A percentile compares a stretch with the other conserved stretches of the same genome.
phyloP scores from a whole-genome alignment of 2,113 vertebrate species.

The Labrus mixtus region DNA sequence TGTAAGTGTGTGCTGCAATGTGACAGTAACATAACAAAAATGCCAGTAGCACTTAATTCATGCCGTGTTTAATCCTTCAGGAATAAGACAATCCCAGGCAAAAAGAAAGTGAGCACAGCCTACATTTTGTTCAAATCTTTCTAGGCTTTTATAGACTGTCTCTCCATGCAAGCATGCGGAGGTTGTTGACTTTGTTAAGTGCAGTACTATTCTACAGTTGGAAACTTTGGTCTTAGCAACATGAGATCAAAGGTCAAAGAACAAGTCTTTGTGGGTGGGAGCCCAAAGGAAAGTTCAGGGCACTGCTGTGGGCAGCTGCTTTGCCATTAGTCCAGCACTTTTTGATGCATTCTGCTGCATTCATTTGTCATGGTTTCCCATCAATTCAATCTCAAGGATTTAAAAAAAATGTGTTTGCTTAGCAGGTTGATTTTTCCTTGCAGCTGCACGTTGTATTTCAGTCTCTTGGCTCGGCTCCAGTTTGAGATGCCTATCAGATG shows the following conservation, averaged over 20 bases:
- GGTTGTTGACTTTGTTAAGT: background rate
- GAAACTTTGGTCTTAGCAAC: background rate
- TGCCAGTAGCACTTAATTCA: conserved; percentile 81
- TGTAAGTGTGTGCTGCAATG: conserved; percentile 64
- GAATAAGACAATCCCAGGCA: conserved; percentile 57
- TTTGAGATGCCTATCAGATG: conserved; percentile 49
- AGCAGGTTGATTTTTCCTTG: conserved; percentile 18
- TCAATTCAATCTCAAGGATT: conserved; percentile 41
- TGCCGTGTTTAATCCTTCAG: conserved; percentile 84
- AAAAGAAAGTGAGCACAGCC: background rate
- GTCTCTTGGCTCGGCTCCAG: conserved; percentile 44
- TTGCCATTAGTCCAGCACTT: background rate
- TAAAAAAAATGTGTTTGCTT: conserved; percentile 39
- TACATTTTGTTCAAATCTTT: background rate
- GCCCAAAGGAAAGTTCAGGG: background rate
- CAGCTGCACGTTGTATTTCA: conserved; percentile 43
- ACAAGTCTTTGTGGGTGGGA: conserved; percentile 1
- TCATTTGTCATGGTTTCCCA: conserved; percentile 23
- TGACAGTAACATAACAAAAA: conserved; percentile 76
- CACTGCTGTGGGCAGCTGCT: background rate
- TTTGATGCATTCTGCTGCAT: conserved; percentile 22
- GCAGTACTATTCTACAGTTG: background rate
- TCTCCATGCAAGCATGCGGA: background rate
- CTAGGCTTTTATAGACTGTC: background rate
- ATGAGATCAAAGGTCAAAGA: background rate